Base-by-base conservation (phyloP, 1,140 invertebrate species). In the Battus philenor region DNA sequence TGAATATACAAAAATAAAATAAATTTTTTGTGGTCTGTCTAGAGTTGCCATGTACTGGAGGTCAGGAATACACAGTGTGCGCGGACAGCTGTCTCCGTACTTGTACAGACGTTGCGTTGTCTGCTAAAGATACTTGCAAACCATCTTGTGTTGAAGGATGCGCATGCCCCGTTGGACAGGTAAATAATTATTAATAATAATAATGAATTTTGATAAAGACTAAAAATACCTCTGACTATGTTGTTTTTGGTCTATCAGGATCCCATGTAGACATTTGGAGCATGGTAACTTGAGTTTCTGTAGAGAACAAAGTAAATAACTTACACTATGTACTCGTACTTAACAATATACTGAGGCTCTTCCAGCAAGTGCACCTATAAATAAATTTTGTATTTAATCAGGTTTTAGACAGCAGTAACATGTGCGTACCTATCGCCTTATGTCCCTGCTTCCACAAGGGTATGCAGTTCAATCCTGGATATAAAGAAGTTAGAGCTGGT, bases 141-240 rank as follows among this genome's bases (percentile, higher is more conserved):
- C 86, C 88, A 8, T 86, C 84, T 20, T 97, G 95, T 65, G 92
- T 95, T 0, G 95, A 97, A 72, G 95, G 95, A 1, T 97, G 95
- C 76, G 93, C 93, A 47, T 97, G 95, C 72, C 93, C 94, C 0
- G 78, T 87, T 30, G 94, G 94, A 9, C 87, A 92, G 70, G 72
- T 77, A 12, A 9, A 16, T 20, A n/a, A n/a, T n/a, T n/a, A n/a
- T n/a, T n/a, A n/a, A n/a, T n/a, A n/a, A n/a, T n/a, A n/a, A n/a
- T n/a, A n/a, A n/a, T n/a, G n/a, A n/a, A n/a, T n/a, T n/a, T n/a
- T n/a, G n/a, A n/a, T n/a, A n/a, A n/a, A n/a, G n/a, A n/a, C n/a
- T n/a, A n/a, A n/a, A n/a, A n/a, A n/a, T n/a, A n/a, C n/a, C n/a
- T n/a, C n/a, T n/a, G n/a, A n/a, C n/a, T n/a, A n/a, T n/a, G n/a